phyloP scores from a whole-genome alignment of 1,140 invertebrate species.

The Sitobion miscanthi region DNA sequence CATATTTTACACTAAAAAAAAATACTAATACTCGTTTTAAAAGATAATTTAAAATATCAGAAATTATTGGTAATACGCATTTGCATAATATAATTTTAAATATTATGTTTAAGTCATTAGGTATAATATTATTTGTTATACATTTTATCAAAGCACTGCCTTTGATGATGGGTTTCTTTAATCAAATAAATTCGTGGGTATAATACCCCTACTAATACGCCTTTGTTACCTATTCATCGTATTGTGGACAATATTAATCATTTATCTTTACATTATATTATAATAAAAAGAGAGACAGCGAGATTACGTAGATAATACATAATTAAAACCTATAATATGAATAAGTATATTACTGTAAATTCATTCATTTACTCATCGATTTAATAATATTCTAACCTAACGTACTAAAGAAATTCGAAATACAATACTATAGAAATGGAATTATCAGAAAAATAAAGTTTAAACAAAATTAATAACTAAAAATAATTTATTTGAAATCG shows the following conservation, averaged over 20 bases:
- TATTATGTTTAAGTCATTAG: not conserved
- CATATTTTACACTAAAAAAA: not conserved
- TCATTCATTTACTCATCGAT: too few species aligned
- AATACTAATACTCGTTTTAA: not conserved
- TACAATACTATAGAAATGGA: too few species aligned
- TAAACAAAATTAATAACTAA: too few species aligned
- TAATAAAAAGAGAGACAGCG: not conserved
- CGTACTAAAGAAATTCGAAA: too few species aligned
- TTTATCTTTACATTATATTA: not conserved
- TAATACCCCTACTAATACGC: not conserved
- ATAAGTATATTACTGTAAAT: not conserved
- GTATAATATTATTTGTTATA: not conserved
- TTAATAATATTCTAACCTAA: too few species aligned
- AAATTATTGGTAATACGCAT: not conserved
- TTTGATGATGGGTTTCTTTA: not conserved
- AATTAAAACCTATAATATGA: not conserved
- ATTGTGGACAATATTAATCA: not conserved
- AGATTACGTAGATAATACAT: not conserved
- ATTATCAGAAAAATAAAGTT: too few species aligned
- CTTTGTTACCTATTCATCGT: not conserved
- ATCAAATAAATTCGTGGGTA: not conserved
- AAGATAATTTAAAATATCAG: not conserved
- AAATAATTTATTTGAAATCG: too few species aligned
- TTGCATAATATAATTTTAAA: not conserved
- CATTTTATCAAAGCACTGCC: not conserved